Evolutionary conservation across 2,797 vertebrate species (phyloP), one percentile per base, ranked within the genome.

Genomic region (Trachops cirrhosus): DNA sequence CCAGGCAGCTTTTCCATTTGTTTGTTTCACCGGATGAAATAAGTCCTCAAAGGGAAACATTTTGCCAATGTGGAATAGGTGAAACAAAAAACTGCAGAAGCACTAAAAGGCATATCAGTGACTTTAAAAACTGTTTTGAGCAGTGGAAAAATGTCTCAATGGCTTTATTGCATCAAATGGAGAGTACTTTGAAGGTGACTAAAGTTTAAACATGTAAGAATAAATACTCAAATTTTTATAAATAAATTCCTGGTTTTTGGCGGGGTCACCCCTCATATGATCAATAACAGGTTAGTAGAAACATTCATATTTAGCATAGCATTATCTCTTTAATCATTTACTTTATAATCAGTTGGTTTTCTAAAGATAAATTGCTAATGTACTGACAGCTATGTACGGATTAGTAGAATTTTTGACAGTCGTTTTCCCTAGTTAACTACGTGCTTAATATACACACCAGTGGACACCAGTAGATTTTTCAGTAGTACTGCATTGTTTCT

Each of bases 291-390:
- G 10, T 89, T 82, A 89, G 46, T 39, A 87, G 9, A 85, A 85
- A 34, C 62, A 84, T 77, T 92, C 22, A 34, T 14, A 46, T 80
- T 82, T 87, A 80, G 32, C 12, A 71, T 78, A 86, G 44, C 39
- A 75, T 85, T 83, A 5, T 91, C 19, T 94, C 37, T 93, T 19
- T 67, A 67, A 46, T 87, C 22, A 74, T 62, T 89, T 84, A 92
- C 82, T 86, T 89, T 48, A 88, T 94, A 79, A 86, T 92, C 10
- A 86, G 26, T 73, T 29, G 80, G 10, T 71, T 92, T 93, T 91
- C 44, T 91, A 75, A 92, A 82, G 24, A 86, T 62, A 80, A 92
- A 57, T 88, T 71, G 67, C 29, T 85, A 44, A 59, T 64, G 10
- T 84, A 21, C 34, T 85, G 24, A 89, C 24, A 93, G 52, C 29